phyloP scores from a whole-genome alignment of 1,140 invertebrate genomes.

The Drosophila lini region DNA sequence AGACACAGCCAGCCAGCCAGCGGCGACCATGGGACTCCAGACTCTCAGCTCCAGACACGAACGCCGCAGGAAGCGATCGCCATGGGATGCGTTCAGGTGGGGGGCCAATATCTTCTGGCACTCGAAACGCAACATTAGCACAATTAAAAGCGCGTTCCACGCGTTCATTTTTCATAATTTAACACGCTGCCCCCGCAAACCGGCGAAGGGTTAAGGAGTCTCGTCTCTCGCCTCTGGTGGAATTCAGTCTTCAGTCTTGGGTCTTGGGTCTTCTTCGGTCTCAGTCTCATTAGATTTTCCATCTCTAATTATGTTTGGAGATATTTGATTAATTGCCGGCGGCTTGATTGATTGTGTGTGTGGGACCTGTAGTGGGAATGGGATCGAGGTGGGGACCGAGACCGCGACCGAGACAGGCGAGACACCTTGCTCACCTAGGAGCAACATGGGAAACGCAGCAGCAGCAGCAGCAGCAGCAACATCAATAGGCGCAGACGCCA shows the following conservation, averaged over 20 bases:
- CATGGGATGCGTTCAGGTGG: constrained; percentile 49
- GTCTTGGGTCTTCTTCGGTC: neutral
- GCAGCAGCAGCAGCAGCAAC: constrained; percentile 29
- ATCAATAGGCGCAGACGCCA: constrained; percentile 71
- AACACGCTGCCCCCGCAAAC: constrained; percentile 81
- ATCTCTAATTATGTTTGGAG: constrained; percentile 77
- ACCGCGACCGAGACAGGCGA: constrained; percentile 16
- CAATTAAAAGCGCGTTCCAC: constrained; percentile 81
- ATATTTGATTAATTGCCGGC: constrained; percentile 81
- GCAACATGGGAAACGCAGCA: constrained; percentile 66
- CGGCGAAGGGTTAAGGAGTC: constrained; percentile 54
- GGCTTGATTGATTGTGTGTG: constrained; percentile 79
- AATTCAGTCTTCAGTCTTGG: constrained; percentile 6
- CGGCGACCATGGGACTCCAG: constrained; percentile 22
- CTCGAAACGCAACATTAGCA: constrained; percentile 71
- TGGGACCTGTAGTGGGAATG: constrained; percentile 33
- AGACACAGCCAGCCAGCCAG: constrained; percentile 27
- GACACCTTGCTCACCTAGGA: constrained; percentile 55
- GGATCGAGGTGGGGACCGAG: constrained; percentile 5
- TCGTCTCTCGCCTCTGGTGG: constrained; percentile 13
- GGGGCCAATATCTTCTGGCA: constrained; percentile 42
- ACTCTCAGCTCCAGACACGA: constrained; percentile 37
- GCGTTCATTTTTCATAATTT: constrained; percentile 83
- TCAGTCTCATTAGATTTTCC: constrained; percentile 78
- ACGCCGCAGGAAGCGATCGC: constrained; percentile 52